These are phyloP conservation scores for Saturnia pavonia DNA, from an alignment of 2,888 invertebrate genomes.

Conservation along the genomic window DNA sequence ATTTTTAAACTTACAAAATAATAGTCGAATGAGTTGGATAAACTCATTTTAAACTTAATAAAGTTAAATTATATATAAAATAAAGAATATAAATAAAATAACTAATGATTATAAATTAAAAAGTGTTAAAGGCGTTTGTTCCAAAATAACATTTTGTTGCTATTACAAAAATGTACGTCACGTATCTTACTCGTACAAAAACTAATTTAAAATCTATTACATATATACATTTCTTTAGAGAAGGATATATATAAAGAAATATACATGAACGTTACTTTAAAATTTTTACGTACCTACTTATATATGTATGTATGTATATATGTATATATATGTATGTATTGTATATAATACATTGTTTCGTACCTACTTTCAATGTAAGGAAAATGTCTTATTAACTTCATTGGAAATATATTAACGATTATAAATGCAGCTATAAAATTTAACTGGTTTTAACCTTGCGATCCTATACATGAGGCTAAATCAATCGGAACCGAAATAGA, in stretches of 20 bases:
- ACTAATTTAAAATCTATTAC: background rate
- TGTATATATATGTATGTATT: too few species aligned
- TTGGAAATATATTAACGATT: constrained; percentile 3
- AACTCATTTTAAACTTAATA: too few species aligned
- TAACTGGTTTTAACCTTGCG: constrained; percentile 37
- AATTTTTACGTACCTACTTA: background rate
- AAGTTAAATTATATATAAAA: too few species aligned
- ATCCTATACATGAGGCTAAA: constrained; percentile 44
- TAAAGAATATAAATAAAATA: too few species aligned
- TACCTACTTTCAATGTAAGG: background rate
- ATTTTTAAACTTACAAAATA: too few species aligned
- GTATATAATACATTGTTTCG: background rate
- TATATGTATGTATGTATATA: too few species aligned
- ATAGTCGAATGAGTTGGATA: too few species aligned
- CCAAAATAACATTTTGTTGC: too few species aligned
- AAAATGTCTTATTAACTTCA: constrained; percentile 5
- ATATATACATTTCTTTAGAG: too few species aligned
- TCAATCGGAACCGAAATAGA: constrained; percentile 63
- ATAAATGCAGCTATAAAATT: constrained; percentile 13
- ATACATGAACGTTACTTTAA: background rate
- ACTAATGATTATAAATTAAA: too few species aligned
- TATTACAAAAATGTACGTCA: background rate
- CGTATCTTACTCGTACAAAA: background rate
- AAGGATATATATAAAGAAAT: too few species aligned
- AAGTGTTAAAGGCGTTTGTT: too few species aligned